Base-by-base conservation (phyloP, 2,888 invertebrate species). In the Colletes collaris region DNA sequence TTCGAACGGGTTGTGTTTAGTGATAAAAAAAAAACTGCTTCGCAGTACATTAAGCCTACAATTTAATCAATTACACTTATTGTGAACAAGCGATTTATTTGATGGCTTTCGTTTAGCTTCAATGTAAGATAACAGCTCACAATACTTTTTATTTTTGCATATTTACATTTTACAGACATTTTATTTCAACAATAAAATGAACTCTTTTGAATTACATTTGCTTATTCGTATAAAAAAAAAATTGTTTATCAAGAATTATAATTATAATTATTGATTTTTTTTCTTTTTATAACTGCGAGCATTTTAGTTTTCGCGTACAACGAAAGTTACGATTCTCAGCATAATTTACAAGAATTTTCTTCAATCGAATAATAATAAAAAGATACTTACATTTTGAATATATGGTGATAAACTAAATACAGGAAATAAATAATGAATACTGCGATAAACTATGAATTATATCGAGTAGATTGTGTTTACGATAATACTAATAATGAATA, bases 241-340 rank as follows among this genome's bases (percentile, higher is more conserved):
- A 52, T 40, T n/a, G 8, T 11, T 11, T n/a, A 27, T 8, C 16
- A n/a, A 44, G 27, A 53, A 16, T 53, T 55, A 35, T 70, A 19
- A 19, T 46, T 63, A 55, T 44, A 62, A 52, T 35, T 16, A 46
- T 70, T 16, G 70, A 27, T 27, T 27, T 27, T 44, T 16, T 64
- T 37, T 46, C n/a, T 53, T 55, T 37, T 11, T 27, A 63, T 50
- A n/a, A 37, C 3, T 40, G 40, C 4, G 5, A 4, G 5, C 6
- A 40, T 40, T 40, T 40, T 40, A 40, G 2, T 67, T 67, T 46
- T 35, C 35, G n/a, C 3, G 8, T 13, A 46, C 10, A 11, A n/a
- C 7, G 5, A 44, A 19, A 19, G 27, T 11, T 60, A 4, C 44
- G 11, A 3, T 16, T 44, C 10, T 5, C 10, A 49, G 10, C 49